Percentiles rank a stretch among this genome's conserved stretches.
Evolutionary conservation across 1,140 invertebrate genomes (phyloP).

Genomic region (Aethina tumida): DNA sequence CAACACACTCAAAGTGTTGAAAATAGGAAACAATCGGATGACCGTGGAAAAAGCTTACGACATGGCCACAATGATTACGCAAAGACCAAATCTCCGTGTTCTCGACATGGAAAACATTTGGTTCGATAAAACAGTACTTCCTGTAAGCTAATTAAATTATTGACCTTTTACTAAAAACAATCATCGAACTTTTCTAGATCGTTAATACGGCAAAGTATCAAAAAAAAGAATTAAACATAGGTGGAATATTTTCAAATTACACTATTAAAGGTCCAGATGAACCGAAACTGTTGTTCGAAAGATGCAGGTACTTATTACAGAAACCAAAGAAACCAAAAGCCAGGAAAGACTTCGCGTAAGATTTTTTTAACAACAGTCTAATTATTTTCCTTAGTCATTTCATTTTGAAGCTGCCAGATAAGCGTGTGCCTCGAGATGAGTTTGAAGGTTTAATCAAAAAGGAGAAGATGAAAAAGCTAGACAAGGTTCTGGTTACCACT

Average conservation of each 20-base stretch:
- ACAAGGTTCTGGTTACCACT: constrained; percentile 31
- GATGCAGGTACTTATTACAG: constrained; percentile 38
- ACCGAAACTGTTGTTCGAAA: constrained; percentile 34
- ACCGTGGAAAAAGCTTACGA: constrained; percentile 32
- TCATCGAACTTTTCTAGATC: constrained; percentile 11
- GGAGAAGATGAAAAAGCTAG: constrained; percentile 35
- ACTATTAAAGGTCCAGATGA: constrained; percentile 35
- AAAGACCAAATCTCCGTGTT: constrained; percentile 19
- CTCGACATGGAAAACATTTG: constrained; percentile 38
- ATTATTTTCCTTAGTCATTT: constrained; percentile 17
- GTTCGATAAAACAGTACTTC: constrained; percentile 32
- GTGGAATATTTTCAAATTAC: constrained; percentile 39
- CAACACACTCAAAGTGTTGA: constrained; percentile 30
- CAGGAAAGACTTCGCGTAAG: constrained; percentile 37
- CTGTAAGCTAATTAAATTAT: constrained; percentile 12
- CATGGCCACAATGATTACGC: constrained; percentile 14
- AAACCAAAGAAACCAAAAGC: constrained; percentile 35
- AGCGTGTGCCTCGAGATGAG: constrained; percentile 23
- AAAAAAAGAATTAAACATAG: constrained; percentile 34
- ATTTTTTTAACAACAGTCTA: constrained; percentile 19
- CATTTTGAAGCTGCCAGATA: constrained; percentile 25
- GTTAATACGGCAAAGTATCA: constrained; percentile 26
- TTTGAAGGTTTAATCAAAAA: constrained; percentile 30
- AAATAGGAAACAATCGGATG: constrained; percentile 39
- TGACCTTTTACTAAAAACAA: not conserved